These are phyloP conservation scores for Balearica regulorum DNA, from an alignment of 2,797 vertebrate genomes.

Conservation along the genomic window DNA sequence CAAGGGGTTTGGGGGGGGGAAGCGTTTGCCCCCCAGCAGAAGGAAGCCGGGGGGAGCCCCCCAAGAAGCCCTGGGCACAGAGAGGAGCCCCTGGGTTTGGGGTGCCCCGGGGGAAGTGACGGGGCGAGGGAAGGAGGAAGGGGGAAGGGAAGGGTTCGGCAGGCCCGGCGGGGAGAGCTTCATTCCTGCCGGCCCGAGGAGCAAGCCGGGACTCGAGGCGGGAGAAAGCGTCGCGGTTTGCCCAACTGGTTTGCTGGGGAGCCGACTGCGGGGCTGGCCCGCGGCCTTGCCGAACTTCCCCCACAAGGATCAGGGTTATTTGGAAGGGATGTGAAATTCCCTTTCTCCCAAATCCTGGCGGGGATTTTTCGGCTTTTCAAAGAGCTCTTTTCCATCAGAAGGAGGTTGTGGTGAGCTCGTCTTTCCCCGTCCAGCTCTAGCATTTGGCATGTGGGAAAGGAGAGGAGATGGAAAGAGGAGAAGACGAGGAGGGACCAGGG, in stretches of 20 bases:
- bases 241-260: conserved; percentile 34
- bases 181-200: neutral
- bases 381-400: neutral
- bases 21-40: neutral
- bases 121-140: neutral
- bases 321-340: neutral
- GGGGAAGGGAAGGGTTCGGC: conserved; percentile 10
- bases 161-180: neutral
- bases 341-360: neutral
- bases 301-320: fast-evolving
- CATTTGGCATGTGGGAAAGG: neutral
- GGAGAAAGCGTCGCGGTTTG: neutral
- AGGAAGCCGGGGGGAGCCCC: neutral
- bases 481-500: neutral
- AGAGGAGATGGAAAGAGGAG: fast-evolving
- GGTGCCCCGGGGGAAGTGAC: fast-evolving
- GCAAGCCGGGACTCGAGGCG: conserved; percentile 18
- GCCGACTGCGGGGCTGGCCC: neutral
- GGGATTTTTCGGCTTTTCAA: neutral
- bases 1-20: neutral
- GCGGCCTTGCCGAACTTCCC: neutral
- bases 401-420: neutral
- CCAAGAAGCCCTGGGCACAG: neutral
- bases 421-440: neutral
- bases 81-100: neutral